phyloP scores from a whole-genome alignment of 2,797 vertebrate genomes.

The Danio tinwini region DNA sequence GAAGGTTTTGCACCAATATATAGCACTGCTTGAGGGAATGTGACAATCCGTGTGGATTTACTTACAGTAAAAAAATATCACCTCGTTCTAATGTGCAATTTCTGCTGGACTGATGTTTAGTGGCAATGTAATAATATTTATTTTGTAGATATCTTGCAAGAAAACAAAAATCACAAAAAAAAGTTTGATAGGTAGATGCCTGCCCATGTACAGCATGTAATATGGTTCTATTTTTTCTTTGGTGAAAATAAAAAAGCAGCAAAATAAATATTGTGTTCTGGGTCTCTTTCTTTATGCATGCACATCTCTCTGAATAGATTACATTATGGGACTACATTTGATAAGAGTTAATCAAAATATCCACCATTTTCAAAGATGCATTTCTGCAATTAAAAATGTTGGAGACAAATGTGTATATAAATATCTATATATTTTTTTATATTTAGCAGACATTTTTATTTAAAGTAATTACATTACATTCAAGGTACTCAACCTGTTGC shows the following conservation, averaged over 20 bases:
- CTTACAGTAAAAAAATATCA: constrained; percentile 9
- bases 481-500: not conserved
- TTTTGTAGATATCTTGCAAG: constrained; percentile 70
- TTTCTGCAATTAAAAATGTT: not conserved
- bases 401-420: too few species aligned
- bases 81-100: constrained; percentile 30
- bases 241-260: constrained; percentile 60
- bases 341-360: not conserved
- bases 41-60: not conserved
- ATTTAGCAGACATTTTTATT: too few species aligned
- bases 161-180: constrained; percentile 53
- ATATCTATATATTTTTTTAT: too few species aligned
- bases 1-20: not conserved
- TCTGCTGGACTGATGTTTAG: constrained; percentile 24
- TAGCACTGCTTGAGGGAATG: constrained; percentile 11
- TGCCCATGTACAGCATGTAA: constrained; percentile 54
- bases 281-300: constrained; percentile 3
- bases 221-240: constrained; percentile 57
- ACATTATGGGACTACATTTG: not conserved
- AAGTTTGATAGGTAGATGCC: constrained; percentile 41
- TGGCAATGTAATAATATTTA: constrained; percentile 42
- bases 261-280: constrained; percentile 34
- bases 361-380: not conserved
- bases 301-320: not conserved
- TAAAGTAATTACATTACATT: not conserved